Evolutionary conservation across 2,113 vertebrate species (phyloP).

Genomic region (Bettongia penicillata): DNA sequence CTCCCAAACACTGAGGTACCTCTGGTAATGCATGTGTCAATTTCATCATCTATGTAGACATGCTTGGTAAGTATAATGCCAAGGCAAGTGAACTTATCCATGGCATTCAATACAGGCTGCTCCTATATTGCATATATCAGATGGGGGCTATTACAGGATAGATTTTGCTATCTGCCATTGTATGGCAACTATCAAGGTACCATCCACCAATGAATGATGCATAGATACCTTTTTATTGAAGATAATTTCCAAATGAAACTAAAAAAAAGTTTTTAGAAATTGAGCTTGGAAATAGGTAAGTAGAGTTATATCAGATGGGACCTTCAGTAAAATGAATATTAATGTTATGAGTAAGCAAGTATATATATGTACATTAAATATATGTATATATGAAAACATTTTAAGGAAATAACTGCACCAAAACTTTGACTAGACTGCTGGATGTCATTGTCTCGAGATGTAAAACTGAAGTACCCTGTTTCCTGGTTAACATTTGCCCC

Average conservation of each 20-base stretch:
- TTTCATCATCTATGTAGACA: not conserved
- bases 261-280: not conserved
- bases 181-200: not conserved
- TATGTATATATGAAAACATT: not conserved
- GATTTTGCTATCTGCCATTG: not conserved
- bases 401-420: constrained; percentile 3
- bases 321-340: not conserved
- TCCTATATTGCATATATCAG: not conserved
- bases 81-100: not conserved
- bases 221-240: not conserved
- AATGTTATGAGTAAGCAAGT: not conserved
- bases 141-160: not conserved
- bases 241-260: not conserved
- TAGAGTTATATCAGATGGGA: not conserved
- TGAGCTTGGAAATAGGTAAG: not conserved
- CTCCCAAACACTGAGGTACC: not conserved
- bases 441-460: not conserved
- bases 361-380: too few species aligned
- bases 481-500: constrained; percentile 6
- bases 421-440: constrained; percentile 29
- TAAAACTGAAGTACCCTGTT: constrained; percentile 6
- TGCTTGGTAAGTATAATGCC: not conserved
- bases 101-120: not conserved
- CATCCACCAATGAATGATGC: not conserved
- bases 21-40: not conserved